These are phyloP conservation scores for Sesia bembeciformis DNA, from an alignment of 2,888 invertebrate genomes.

Conservation along the genomic window DNA sequence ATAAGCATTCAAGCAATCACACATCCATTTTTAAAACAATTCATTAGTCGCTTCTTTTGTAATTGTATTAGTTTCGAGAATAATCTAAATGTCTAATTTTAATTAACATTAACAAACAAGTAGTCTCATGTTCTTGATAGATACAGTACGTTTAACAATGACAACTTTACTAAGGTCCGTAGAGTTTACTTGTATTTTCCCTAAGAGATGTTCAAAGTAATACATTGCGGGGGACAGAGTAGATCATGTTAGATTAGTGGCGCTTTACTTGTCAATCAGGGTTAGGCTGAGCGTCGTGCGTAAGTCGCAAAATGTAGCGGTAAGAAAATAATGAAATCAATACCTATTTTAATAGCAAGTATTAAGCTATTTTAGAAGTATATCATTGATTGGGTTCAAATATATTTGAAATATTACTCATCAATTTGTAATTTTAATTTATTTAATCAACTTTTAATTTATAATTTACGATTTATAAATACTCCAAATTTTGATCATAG, in stretches of 20 bases:
- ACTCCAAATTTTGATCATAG: too few species aligned
- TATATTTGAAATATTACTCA: too few species aligned
- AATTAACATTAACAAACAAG: constrained; percentile 49
- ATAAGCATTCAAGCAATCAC: not conserved
- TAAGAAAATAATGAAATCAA: too few species aligned
- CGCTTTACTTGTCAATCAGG: constrained; percentile 57
- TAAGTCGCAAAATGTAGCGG: too few species aligned
- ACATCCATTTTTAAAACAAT: not conserved
- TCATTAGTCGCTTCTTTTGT: constrained; percentile 9
- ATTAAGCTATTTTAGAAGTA: too few species aligned
- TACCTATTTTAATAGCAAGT: too few species aligned
- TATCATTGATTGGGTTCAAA: too few species aligned
- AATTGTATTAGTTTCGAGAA: constrained; percentile 60
- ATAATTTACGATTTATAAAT: too few species aligned
- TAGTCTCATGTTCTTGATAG: constrained; percentile 45
- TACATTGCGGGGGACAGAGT: constrained; percentile 6
- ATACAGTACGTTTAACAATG: constrained; percentile 38
- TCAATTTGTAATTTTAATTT: too few species aligned
- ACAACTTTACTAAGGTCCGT: constrained; percentile 27
- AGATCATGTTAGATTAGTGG: constrained; percentile 34
- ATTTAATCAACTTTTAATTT: too few species aligned
- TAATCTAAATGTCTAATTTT: constrained; percentile 57
- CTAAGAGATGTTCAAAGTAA: constrained; percentile 7
- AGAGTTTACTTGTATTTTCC: not conserved
- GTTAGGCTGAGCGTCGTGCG: constrained; percentile 10